Evolutionary conservation across 2,113 vertebrate species (phyloP).

Genomic region (Gopherus evgoodei): DNA sequence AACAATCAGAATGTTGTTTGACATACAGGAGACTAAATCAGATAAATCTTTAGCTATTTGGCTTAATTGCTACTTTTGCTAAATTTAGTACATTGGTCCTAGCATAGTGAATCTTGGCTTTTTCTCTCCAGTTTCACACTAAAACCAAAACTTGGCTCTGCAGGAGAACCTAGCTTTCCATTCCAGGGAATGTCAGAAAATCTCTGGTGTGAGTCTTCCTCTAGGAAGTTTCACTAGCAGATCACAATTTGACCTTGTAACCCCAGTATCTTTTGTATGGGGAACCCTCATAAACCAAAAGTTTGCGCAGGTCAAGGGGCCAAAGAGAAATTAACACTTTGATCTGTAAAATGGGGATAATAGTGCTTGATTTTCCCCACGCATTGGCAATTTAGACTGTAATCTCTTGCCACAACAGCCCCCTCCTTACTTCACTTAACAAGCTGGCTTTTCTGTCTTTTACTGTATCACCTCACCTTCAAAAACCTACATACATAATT

Average conservation of each 20-base stretch:
- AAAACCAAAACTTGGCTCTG: neutral
- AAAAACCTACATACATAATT: neutral
- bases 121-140: neutral
- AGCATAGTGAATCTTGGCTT: neutral
- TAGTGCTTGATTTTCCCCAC: neutral
- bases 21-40: neutral
- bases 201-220: neutral
- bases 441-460: neutral
- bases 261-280: neutral
- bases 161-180: neutral
- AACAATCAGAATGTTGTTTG: neutral
- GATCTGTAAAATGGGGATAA: neutral
- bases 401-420: neutral
- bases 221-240: neutral
- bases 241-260: neutral
- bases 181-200: neutral
- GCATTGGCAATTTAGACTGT: neutral
- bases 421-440: neutral
- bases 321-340: neutral
- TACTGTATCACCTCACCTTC: neutral
- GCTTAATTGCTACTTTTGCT: neutral
- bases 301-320: neutral
- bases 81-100: neutral
- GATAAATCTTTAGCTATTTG: neutral
- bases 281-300: neutral